Conservation (phyloP, 2,888 invertebrate genomes). For the Bellardia pandia region DNA sequence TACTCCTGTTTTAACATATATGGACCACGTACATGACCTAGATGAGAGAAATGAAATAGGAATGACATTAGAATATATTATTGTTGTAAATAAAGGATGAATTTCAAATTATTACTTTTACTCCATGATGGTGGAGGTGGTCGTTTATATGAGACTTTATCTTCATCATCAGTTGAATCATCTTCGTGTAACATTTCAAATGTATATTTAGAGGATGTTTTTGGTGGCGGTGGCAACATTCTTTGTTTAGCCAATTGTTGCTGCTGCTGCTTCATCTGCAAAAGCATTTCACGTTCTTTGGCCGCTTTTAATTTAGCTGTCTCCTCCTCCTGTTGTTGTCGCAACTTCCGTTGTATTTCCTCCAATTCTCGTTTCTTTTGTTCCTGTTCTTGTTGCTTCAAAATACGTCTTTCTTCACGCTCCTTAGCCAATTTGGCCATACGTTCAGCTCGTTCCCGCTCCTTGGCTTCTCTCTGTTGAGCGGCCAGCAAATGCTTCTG, state of each 20-base stretch:
- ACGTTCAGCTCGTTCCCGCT: slow-evolving; percentile 82
- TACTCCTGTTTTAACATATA: slow-evolving; percentile 85
- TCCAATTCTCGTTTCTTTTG: slow-evolving; percentile 81
- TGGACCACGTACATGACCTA: slow-evolving; percentile 83
- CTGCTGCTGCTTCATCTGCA: slow-evolving; percentile 78
- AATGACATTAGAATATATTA: neutral
- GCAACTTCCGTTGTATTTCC: slow-evolving; percentile 81
- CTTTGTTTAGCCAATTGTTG: slow-evolving; percentile 74
- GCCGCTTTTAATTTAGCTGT: slow-evolving; percentile 75
- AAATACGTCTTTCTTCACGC: slow-evolving; percentile 81
- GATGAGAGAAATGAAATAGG: neutral
- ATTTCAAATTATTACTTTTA: slow-evolving; percentile 80
- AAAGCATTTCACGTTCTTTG: slow-evolving; percentile 79
- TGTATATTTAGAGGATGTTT: slow-evolving; percentile 78
- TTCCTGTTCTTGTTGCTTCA: slow-evolving; percentile 79
- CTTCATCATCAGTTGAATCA: slow-evolving; percentile 84
- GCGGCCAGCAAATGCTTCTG: slow-evolving; percentile 82
- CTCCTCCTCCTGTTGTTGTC: slow-evolving; percentile 79
- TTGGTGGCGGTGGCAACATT: slow-evolving; percentile 79
- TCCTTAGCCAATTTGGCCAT: slow-evolving; percentile 81
- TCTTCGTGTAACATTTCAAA: slow-evolving; percentile 84
- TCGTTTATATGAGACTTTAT: slow-evolving; percentile 80
- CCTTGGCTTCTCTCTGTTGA: slow-evolving; percentile 82
- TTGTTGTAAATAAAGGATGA: neutral
- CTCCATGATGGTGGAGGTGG: slow-evolving; percentile 84